phyloP scores from a whole-genome alignment of 2,888 invertebrate genomes.

The Strigamia maritima region DNA sequence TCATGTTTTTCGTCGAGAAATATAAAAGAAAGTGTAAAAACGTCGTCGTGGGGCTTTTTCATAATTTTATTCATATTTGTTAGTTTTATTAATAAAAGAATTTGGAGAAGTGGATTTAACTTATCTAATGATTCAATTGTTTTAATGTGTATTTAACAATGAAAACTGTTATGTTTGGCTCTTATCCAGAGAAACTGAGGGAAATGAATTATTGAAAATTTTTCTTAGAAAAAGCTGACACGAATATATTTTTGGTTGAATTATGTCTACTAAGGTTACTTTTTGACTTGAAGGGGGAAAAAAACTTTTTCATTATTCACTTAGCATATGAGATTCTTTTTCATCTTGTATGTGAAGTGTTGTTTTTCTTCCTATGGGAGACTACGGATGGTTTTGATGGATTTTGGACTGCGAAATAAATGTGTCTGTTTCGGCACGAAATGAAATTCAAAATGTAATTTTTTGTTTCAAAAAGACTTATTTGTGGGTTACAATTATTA shows the following conservation, averaged over 20 bases:
- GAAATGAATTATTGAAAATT: slow-evolving; percentile 24
- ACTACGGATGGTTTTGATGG: neutral
- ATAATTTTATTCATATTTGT: neutral
- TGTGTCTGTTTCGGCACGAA: too few species aligned
- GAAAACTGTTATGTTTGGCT: slow-evolving; percentile 8
- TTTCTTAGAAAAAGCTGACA: slow-evolving; percentile 12
- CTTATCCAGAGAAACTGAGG: neutral
- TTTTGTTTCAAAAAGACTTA: too few species aligned
- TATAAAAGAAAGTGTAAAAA: neutral
- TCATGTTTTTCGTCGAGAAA: neutral
- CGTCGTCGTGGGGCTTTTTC: neutral
- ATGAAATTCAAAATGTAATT: too few species aligned
- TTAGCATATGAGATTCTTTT: neutral
- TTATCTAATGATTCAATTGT: neutral
- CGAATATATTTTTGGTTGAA: slow-evolving; percentile 12
- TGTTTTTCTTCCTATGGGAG: neutral
- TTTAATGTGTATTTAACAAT: slow-evolving; percentile 6
- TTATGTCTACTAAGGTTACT: slow-evolving; percentile 27
- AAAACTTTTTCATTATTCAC: slow-evolving; percentile 32
- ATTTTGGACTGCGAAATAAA: neutral
- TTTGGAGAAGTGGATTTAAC: neutral
- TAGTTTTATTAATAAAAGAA: neutral
- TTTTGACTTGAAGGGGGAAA: neutral
- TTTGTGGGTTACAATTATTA: too few species aligned
- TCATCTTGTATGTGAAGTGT: neutral